phyloP scores from a whole-genome alignment of 2,888 invertebrate species.

The Adineta ricciae region DNA sequence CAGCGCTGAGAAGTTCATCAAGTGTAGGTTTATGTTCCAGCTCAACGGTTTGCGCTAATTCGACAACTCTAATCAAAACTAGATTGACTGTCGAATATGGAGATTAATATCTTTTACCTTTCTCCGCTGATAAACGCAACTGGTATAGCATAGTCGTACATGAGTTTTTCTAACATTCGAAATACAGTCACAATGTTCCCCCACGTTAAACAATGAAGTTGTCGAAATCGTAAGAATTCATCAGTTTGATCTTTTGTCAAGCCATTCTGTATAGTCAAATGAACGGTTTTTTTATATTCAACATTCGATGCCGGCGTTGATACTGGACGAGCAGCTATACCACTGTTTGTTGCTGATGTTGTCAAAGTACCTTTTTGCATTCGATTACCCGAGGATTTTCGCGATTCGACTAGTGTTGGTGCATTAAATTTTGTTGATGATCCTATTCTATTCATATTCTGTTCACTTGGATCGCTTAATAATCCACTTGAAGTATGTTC shows the following conservation, averaged over 20 bases:
- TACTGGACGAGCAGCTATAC: constrained; percentile 38
- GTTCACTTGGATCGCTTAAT: background rate
- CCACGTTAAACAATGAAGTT: constrained; percentile 47
- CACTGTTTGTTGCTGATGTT: background rate
- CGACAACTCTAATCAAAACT: background rate
- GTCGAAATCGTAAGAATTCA: constrained; percentile 47
- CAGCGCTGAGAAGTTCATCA: background rate
- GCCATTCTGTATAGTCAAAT: constrained; percentile 48
- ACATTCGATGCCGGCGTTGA: constrained; percentile 45
- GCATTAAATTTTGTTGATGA: background rate
- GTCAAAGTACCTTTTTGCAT: background rate
- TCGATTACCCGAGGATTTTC: background rate
- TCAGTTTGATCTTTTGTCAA: constrained; percentile 40
- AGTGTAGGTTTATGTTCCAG: background rate
- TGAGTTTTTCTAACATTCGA: constrained; percentile 42
- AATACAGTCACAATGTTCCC: constrained; percentile 47
- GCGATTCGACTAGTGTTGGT: background rate
- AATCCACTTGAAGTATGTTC: background rate
- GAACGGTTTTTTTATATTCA: constrained; percentile 40
- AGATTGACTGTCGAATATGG: no score
- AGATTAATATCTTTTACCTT: constrained; percentile 39
- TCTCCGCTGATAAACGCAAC: constrained; percentile 48
- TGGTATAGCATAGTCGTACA: constrained; percentile 44
- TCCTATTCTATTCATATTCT: background rate
- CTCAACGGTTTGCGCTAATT: background rate